Evolutionary conservation across 1,140 invertebrate species (phyloP), one percentile per base, ranked within the genome.

Genomic region (Geopemphigus sp.): DNA sequence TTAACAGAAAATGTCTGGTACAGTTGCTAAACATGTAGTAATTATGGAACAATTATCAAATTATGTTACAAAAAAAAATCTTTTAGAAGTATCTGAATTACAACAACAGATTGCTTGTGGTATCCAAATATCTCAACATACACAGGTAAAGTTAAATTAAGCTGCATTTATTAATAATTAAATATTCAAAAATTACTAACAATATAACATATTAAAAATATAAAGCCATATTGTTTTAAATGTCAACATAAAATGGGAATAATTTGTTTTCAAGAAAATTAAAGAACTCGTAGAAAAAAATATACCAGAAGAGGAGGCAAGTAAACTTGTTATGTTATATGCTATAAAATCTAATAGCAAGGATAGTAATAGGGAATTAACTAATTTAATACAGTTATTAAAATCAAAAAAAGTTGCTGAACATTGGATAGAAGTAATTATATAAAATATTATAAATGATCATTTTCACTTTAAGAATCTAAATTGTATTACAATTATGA

Each of bases 41-140:
- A 90, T 99, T 68, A 94, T 99, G 63, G 95, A 96, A 19, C 97
- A 99, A 87, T 86, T 99, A 63, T 98, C 96, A 6, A 89, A 92
- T 17, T 86, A 95, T 59, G 95, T 98, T 59, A 90, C 89, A 17
- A 89, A 89, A 26, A 88, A 93, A 82, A 90, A 91, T 84, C 88
- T 99, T 50, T 88, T 99, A 72, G 92, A 96, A 85, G 91, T 99
- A 22, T 98, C 97, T 1, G 98, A 99, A 88, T 86, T 96, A 64
- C 97, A 99, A 86, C 98, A 99, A 87, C 95, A 98, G 87, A 88
- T 99, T 8, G 92, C 94, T 53, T 97, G 94, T 84, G 94, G 96
- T 85, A 92, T 91, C 81, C 96, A 99, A 84, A 96, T 98, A 87
- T 92, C 92, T 1, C 89, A 91, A 64, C 95, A 96, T 83, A 85